These are phyloP conservation scores for Popillia japonica DNA, from an alignment of 1,140 invertebrate species.

Conservation along the genomic window DNA sequence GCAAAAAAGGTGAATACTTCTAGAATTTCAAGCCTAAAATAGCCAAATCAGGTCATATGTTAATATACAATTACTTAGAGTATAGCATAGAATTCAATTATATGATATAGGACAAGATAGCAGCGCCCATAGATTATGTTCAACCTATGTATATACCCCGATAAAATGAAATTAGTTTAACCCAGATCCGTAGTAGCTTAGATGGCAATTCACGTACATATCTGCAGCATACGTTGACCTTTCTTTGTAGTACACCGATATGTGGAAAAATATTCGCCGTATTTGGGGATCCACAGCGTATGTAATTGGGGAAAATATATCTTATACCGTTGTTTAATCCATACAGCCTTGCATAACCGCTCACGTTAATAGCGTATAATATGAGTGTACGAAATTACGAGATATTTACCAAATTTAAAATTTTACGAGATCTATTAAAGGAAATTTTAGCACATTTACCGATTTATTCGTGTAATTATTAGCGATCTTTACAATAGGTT, in stretches of 20 bases:
- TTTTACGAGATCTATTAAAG: too few relatives aligned
- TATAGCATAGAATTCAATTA: slow-evolving; percentile 14
- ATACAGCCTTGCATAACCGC: neutral
- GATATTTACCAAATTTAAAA: neutral
- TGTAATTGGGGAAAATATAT: neutral
- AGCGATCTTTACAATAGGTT: too few relatives aligned
- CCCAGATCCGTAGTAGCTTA: slow-evolving; percentile 11
- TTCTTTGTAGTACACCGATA: neutral
- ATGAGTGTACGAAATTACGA: neutral
- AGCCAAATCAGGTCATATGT: neutral
- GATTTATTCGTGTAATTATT: too few relatives aligned
- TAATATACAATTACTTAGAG: slow-evolving; percentile 15
- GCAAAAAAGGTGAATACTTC: too few relatives aligned
- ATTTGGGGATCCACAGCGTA: neutral
- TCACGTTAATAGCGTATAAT: neutral
- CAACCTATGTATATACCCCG: slow-evolving; percentile 17
- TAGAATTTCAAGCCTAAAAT: too few relatives aligned
- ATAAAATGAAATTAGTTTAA: slow-evolving; percentile 30
- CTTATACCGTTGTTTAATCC: neutral
- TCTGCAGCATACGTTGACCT: slow-evolving; percentile 5
- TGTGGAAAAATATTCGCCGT: neutral
- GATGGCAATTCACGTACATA: slow-evolving; percentile 15
- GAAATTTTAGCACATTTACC: too few relatives aligned
- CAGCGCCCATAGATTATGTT: neutral
- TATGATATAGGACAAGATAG: neutral